Evolutionary conservation across 2,113 vertebrate species (phyloP).

Genomic region (Neolamprologus fasciatus): DNA sequence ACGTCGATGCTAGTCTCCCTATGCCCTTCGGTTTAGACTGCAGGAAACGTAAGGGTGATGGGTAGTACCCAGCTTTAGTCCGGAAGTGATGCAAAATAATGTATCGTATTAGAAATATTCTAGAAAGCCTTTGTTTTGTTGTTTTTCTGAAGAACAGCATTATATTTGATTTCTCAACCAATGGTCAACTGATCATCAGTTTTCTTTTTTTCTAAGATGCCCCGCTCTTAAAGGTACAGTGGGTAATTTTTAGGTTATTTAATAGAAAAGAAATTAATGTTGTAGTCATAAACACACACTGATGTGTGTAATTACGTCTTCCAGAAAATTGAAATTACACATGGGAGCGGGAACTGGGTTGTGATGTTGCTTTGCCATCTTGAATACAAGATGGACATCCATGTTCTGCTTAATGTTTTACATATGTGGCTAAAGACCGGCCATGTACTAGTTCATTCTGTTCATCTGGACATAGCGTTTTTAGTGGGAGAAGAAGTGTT

Average conservation of each 20-base stretch:
- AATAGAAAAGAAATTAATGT: not conserved
- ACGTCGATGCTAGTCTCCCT: not conserved
- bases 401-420: not conserved
- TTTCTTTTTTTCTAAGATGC: not conserved
- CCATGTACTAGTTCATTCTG: not conserved
- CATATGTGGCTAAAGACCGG: not conserved
- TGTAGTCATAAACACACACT: not conserved
- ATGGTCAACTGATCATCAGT: not conserved
- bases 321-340: not conserved
- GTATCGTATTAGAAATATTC: not conserved
- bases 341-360: not conserved
- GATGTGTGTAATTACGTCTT: not conserved
- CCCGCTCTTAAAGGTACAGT: not conserved
- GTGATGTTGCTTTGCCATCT: not conserved
- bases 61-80: not conserved
- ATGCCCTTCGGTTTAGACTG: not conserved
- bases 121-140: not conserved
- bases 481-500: not conserved
- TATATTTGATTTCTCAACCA: not conserved
- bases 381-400: not conserved
- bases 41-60: not conserved
- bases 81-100: not conserved
- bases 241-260: not conserved
- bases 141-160: not conserved
- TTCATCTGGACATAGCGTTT: not conserved